Percentiles rank a stretch among this genome's conserved stretches.
Evolutionary conservation across 2,888 invertebrate genomes (phyloP).

Genomic region (Bursaphelenchus okinawaensis): DNA sequence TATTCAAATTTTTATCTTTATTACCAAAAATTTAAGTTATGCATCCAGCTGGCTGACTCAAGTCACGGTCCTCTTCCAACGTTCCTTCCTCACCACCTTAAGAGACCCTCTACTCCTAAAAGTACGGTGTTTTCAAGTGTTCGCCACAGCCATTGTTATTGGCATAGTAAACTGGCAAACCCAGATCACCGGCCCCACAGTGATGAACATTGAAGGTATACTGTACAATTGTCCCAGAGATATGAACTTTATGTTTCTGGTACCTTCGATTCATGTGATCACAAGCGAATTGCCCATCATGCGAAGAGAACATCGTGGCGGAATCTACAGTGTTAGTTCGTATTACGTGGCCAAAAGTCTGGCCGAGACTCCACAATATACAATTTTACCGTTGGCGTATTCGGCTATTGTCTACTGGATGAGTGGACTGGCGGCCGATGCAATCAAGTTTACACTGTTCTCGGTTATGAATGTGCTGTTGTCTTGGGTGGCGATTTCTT

Average conservation of each 20-base stretch:
- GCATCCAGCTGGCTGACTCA: constrained; percentile 70
- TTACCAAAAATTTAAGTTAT: constrained; percentile 1
- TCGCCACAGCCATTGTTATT: constrained; percentile 61
- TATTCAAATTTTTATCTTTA: no score
- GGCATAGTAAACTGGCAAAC: constrained; percentile 38
- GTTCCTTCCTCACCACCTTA: constrained; percentile 79
- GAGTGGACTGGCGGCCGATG: constrained; percentile 66
- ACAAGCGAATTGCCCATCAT: constrained; percentile 83
- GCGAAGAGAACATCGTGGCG: constrained; percentile 78
- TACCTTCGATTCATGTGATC: constrained; percentile 85
- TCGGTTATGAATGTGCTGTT: constrained; percentile 31
- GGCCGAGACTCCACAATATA: constrained; percentile 76
- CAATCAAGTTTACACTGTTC: constrained; percentile 33
- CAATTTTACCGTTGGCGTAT: constrained; percentile 76
- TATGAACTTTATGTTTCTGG: constrained; percentile 88
- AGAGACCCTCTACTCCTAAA: constrained; percentile 84
- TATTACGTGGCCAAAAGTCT: constrained; percentile 80
- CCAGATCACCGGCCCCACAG: constrained; percentile 17
- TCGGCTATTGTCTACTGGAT: constrained; percentile 78
- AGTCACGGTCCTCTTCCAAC: constrained; percentile 80
- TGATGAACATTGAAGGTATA: constrained; percentile 42
- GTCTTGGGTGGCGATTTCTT: constrained; percentile 39
- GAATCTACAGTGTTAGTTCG: constrained; percentile 82
- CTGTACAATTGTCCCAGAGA: constrained; percentile 59
- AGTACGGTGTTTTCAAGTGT: constrained; percentile 77